phyloP scores from a whole-genome alignment of 2,113 vertebrate genomes.

The Ciconia maguari region DNA sequence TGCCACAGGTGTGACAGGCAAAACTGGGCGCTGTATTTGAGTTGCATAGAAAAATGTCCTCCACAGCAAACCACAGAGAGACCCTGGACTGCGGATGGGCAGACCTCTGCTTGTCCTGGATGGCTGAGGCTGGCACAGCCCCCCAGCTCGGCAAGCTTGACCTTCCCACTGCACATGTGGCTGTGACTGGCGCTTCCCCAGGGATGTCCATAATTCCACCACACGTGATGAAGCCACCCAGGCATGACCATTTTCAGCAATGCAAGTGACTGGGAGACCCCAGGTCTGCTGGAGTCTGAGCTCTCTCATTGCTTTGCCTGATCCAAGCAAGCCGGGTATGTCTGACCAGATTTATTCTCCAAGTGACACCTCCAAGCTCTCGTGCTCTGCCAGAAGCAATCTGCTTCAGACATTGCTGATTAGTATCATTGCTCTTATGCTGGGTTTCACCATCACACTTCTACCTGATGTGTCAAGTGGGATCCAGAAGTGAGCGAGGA shows the following conservation, averaged over 20 bases:
- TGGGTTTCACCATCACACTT: neutral
- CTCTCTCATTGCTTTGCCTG: neutral
- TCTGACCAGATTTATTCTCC: neutral
- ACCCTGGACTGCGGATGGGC: neutral
- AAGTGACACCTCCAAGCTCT: neutral
- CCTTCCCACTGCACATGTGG: rapidly evolving
- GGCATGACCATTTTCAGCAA: neutral
- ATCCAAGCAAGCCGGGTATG: neutral
- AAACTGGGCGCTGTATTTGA: neutral
- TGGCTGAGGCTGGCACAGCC: neutral
- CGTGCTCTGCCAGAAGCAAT: neutral
- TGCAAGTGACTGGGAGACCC: neutral
- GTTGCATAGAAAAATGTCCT: neutral
- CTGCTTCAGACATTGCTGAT: neutral
- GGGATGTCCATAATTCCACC: neutral
- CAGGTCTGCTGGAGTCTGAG: neutral
- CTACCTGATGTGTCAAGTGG: neutral
- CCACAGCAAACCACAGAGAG: neutral
- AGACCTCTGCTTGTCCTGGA: neutral
- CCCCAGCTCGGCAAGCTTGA: rapidly evolving
- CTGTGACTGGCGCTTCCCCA: neutral
- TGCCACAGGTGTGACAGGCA: neutral
- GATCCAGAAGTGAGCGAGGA: neutral
- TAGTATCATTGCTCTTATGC: neutral
- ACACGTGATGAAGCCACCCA: neutral